Evolutionary conservation across 2,888 invertebrate genomes (phyloP), one percentile per base, ranked within the genome.

Genomic region (Himalopsyche tibetana): DNA sequence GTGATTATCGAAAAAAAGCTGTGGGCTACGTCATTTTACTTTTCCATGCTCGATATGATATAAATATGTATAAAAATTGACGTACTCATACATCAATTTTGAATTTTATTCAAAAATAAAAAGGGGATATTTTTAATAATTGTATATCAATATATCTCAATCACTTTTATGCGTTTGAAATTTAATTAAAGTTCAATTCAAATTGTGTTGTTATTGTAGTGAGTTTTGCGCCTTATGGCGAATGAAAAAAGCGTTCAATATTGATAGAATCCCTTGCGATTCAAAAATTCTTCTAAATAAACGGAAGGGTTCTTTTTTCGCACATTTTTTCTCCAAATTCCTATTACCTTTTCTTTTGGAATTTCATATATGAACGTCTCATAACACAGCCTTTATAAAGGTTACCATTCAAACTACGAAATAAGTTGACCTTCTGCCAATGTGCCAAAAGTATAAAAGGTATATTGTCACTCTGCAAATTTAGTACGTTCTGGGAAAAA

Each of bases 401-500:
- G 63, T 63, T 63, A 63, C 63, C 63, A 63, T 63, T 63, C 63
- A 63, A 63, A 63, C 63, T 63, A 63, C 63, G 63, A 63, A 63
- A 63, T 63, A 63, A 63, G 63, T 63, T 63, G 63, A 63, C 63
- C 63, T 63, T 63, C 63, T 63, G 63, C 63, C 63, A 63, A 63
- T 63, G 63, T 63, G 63, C 63, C 63, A 63, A 63, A 63, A 63
- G 63, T 63, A 63, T 63, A 63, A 63, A 63, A 63, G 63, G 63
- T 19, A 63, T 63, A 63, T 63, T 63, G 63, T 63, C 63, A 63
- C 63, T 63, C 63, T 63, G 63, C 63, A 63, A 63, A 63, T 63
- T 63, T 63, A 63, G 63, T 63, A 63, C 63, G 63, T 63, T 63
- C 19, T 19, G 19, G 63, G 63, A 28, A 28, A 63, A 55, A 63